Conservation (phyloP, 1,140 invertebrate species). For the Choristoneura fumiferana region DNA sequence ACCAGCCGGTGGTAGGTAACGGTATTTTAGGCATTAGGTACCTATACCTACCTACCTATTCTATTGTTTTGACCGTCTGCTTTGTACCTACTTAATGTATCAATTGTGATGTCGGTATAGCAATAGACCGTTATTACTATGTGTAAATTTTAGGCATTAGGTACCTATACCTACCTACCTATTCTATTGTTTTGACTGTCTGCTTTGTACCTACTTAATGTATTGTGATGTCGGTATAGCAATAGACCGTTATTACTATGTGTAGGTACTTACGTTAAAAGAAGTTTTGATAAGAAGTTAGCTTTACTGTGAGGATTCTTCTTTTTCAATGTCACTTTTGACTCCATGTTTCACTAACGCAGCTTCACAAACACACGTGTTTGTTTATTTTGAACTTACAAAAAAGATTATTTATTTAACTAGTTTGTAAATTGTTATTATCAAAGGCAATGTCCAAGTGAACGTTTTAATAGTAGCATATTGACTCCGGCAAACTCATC, state of each 20-base stretch:
- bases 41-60: too few relatives aligned
- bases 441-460: neutral
- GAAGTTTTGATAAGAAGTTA: conserved; percentile 59
- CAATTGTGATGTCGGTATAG: too few relatives aligned
- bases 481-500: neutral
- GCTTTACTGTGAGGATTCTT: conserved; percentile 64
- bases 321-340: conserved; percentile 64
- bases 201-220: too few relatives aligned
- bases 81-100: too few relatives aligned
- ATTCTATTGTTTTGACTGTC: too few relatives aligned
- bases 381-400: neutral
- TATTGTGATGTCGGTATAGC: too few relatives aligned
- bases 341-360: conserved; percentile 48
- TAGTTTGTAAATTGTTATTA: neutral
- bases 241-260: too few relatives aligned
- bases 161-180: too few relatives aligned
- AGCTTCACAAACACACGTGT: neutral
- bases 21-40: too few relatives aligned
- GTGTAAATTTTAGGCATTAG: neutral
- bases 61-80: too few relatives aligned
- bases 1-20: too few relatives aligned
- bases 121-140: too few relatives aligned
- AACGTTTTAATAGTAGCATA: conserved; percentile 9
- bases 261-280: conserved; percentile 62
- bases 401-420: neutral